Percentiles rank a stretch among this genome's conserved stretches.
Evolutionary conservation across 2,113 vertebrate species (phyloP).

Genomic region (Arvicanthis niloticus): DNA sequence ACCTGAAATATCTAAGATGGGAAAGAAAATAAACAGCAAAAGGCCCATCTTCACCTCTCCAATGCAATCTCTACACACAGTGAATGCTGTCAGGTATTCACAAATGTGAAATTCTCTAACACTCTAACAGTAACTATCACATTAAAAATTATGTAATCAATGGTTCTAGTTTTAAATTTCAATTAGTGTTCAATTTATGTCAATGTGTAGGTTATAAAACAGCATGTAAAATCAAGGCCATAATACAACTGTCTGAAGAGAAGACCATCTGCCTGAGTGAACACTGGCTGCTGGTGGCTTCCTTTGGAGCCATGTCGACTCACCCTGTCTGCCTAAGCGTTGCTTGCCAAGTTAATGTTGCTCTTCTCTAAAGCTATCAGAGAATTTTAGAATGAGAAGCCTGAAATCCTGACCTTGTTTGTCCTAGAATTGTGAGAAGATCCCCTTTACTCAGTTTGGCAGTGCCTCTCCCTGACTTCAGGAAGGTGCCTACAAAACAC

Average conservation of each 20-base stretch:
- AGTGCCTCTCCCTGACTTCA: not conserved
- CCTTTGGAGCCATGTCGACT: not conserved
- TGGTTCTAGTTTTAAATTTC: constrained; percentile 51
- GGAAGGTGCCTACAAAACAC: not conserved
- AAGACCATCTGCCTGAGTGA: not conserved
- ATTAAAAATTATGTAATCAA: constrained; percentile 23
- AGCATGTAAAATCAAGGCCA: constrained; percentile 18
- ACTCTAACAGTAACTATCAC: constrained; percentile 1
- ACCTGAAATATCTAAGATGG: not conserved
- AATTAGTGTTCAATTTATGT: constrained; percentile 39
- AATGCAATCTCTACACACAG: not conserved
- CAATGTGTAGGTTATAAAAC: constrained; percentile 28
- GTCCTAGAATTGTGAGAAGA: not conserved
- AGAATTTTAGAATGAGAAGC: constrained; percentile 6
- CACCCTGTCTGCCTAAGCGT: not conserved
- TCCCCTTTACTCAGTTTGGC: not conserved
- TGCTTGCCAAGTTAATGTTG: constrained; percentile 9
- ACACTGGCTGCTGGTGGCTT: not conserved
- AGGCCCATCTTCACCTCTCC: not conserved
- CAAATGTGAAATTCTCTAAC: constrained; percentile 31
- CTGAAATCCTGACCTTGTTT: not conserved
- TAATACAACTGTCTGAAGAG: not conserved
- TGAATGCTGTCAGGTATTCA: not conserved
- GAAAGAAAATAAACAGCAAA: not conserved
- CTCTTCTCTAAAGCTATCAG: not conserved